Base-by-base conservation (phyloP, 1,140 invertebrate species). In the Acyrthosiphon pisum region DNA sequence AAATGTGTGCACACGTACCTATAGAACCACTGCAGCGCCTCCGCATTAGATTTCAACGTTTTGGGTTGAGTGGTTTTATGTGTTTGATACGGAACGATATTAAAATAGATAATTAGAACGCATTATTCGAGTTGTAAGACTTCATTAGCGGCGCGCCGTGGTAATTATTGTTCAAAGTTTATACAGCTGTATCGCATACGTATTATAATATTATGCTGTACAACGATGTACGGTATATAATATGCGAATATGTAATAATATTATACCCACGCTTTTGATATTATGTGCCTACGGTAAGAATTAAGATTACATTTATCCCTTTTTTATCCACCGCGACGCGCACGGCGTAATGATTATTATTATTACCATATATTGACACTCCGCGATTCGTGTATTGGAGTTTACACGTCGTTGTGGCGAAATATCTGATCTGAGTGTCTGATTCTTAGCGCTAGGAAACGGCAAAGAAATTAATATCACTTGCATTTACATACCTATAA, bases 31-130 rank as follows among this genome's bases (percentile, higher is more conserved):
- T 22, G 20, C 44, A 87, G 23, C 84, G 30, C 84, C 84, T 46
- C 30, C 44, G 84, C 84, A 87, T 87, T 87, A 87, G 44, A 87
- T 87, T n/a, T 20, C 84, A 37, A 87, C 44, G 84, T 87, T 87
- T 87, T 46, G 30, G 84, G 84, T 87, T 87, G 84, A 87, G 84
- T 87, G 84, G 84, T 87, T 87, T 87, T 87, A 37, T 46, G 44
- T 87, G 84, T 87, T 87, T 87, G 84, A 87, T 46, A 46, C 44
- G 44, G 44, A 1, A 46, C 83, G 83, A 26, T 44, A 87, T 87
- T 87, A 46, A 46, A 87, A 87, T 20, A 87, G 44, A 37, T 87
- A 87, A 87, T 87, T 87, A 87, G 41, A 46, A 46, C 41, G 44
- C 44, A 87, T 87, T 87, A 87, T 87, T 46, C 44, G 84, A 87